Conservation (phyloP, 2,888 invertebrate species). For the Autographa gamma region DNA sequence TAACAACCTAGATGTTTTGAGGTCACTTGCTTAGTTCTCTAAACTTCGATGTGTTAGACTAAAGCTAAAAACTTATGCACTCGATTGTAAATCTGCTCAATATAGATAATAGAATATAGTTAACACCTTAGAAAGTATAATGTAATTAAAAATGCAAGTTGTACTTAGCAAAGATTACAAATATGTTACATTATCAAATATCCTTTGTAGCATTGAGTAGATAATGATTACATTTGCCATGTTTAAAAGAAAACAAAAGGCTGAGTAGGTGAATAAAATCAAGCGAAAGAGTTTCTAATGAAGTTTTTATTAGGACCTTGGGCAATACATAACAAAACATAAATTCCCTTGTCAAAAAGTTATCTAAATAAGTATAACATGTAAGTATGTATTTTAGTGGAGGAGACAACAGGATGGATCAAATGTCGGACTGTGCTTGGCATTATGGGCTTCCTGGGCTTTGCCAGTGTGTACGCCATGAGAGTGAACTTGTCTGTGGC, state of each 20-base stretch:
- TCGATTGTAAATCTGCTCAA: not conserved
- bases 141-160: not conserved
- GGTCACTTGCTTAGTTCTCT: not conserved
- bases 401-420: slow-evolving; percentile 91
- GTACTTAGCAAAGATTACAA: not conserved
- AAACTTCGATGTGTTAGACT: not conserved
- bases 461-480: slow-evolving; percentile 97
- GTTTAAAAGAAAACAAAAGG: no score
- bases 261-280: no score
- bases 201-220: not conserved
- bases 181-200: not conserved
- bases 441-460: slow-evolving; percentile 95
- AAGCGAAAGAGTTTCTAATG: not conserved
- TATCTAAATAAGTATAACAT: not conserved
- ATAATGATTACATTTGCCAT: not conserved
- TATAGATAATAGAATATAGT: not conserved
- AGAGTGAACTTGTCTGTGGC: slow-evolving; percentile 97
- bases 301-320: no score
- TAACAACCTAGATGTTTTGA: not conserved
- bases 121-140: no score
- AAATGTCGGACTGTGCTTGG: slow-evolving; percentile 94
- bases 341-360: no score
- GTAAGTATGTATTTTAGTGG: slow-evolving; percentile 68
- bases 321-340: no score
- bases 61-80: not conserved